Evolutionary conservation across 2,113 vertebrate genomes (phyloP).

Genomic region (Entomyzon cyanotis): DNA sequence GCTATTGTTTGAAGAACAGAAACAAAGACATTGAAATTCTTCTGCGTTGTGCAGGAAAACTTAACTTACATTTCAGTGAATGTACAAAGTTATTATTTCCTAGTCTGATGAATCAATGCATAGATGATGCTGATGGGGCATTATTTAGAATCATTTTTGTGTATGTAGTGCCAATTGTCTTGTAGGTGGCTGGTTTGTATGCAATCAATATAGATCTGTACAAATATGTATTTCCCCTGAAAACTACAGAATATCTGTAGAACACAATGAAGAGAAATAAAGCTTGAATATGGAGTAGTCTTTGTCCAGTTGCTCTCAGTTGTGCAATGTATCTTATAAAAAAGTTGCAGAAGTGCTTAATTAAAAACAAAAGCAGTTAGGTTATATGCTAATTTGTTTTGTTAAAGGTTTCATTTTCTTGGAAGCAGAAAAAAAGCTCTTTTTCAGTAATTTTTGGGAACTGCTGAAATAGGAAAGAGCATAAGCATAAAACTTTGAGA

Average conservation of each 20-base stretch:
- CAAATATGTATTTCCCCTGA: accelerated
- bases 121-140: background rate
- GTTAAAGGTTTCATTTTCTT: background rate
- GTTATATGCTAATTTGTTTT: background rate
- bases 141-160: background rate
- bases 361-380: background rate
- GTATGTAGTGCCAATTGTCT: background rate
- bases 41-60: background rate
- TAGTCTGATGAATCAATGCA: background rate
- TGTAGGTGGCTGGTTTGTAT: background rate
- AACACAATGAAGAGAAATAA: background rate
- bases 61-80: background rate
- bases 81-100: background rate
- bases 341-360: background rate
- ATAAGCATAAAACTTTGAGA: background rate
- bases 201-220: background rate
- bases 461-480: background rate
- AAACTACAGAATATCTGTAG: background rate
- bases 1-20: background rate
- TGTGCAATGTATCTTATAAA: background rate
- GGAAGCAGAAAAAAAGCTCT: background rate
- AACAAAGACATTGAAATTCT: background rate
- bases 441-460: background rate
- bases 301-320: background rate
- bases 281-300: background rate